Evolutionary conservation across 2,797 vertebrate species (phyloP).

Genomic region (Tangara arthus): DNA sequence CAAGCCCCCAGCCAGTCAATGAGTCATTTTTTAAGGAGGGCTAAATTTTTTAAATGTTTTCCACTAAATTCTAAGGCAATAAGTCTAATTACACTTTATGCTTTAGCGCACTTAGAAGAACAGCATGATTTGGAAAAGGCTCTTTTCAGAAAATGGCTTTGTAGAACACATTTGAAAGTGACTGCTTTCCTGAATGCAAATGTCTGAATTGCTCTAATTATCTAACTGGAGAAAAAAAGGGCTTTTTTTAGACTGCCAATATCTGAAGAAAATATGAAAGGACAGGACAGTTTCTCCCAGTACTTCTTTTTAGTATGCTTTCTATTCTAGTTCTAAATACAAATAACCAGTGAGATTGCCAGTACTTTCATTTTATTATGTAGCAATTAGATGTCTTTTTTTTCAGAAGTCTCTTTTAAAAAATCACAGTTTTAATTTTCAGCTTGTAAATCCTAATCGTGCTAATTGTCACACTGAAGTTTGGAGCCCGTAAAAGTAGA

Average conservation of each 20-base stretch:
- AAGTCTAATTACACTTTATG: conserved; percentile 54
- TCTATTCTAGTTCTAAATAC: conserved; percentile 15
- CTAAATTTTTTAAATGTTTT: not conserved
- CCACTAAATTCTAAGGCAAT: conserved; percentile 26
- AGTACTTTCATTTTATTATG: not conserved
- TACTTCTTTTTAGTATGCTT: not conserved
- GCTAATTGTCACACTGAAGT: not conserved
- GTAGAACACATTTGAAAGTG: conserved; percentile 32
- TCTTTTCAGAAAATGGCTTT: conserved; percentile 44
- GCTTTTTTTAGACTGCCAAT: conserved; percentile 16
- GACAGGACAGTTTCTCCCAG: conserved; percentile 1
- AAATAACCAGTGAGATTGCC: not conserved
- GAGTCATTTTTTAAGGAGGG: conserved; percentile 32
- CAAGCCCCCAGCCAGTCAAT: not conserved
- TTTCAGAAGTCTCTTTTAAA: not conserved
- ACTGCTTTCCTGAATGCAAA: conserved; percentile 55
- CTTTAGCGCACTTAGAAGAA: conserved; percentile 46
- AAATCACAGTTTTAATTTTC: not conserved
- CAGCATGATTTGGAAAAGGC: conserved; percentile 51
- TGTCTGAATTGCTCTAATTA: conserved; percentile 52
- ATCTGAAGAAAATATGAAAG: conserved; percentile 31
- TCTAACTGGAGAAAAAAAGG: not conserved
- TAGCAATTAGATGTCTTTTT: not conserved
- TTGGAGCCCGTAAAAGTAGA: not conserved
- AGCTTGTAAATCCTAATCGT: not conserved